A percentile compares a stretch with the other conserved stretches of the same genome.
Evolutionary conservation across 2,113 vertebrate genomes (phyloP).

Genomic region (Mobula birostris): DNA sequence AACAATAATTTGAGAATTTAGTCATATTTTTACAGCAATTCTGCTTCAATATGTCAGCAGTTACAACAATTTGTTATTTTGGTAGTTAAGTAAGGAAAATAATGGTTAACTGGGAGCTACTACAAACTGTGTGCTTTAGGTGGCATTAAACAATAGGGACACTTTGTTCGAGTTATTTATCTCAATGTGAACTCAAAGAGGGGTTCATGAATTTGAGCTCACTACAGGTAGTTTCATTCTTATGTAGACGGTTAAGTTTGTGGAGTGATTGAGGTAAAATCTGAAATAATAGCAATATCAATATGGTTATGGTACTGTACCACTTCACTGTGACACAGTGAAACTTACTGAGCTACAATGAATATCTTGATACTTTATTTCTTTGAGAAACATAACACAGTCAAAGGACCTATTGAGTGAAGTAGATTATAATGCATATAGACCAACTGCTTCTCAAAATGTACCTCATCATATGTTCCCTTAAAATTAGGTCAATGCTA

Average conservation of each 20-base stretch:
- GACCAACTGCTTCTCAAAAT: neutral
- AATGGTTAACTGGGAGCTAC: constrained; percentile 13
- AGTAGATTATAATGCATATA: neutral
- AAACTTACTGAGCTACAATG: neutral
- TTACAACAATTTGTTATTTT: neutral
- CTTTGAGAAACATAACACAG: neutral
- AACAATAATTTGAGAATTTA: neutral
- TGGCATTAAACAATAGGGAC: neutral
- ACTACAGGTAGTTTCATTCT: neutral
- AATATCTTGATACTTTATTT: neutral
- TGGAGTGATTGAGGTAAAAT: neutral
- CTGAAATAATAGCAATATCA: neutral
- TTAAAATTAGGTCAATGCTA: neutral
- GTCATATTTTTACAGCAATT: neutral
- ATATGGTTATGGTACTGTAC: neutral
- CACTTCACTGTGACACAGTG: neutral
- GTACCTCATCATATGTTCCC: neutral
- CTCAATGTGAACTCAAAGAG: constrained; percentile 16
- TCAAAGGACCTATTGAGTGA: neutral
- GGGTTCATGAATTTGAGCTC: neutral
- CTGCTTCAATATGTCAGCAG: neutral
- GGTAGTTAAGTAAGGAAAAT: neutral
- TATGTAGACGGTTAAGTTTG: neutral
- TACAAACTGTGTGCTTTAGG: neutral
- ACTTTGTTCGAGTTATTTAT: constrained; percentile 3